Conservation (phyloP, 1,140 invertebrate genomes). For the Scaptomyza montana region DNA sequence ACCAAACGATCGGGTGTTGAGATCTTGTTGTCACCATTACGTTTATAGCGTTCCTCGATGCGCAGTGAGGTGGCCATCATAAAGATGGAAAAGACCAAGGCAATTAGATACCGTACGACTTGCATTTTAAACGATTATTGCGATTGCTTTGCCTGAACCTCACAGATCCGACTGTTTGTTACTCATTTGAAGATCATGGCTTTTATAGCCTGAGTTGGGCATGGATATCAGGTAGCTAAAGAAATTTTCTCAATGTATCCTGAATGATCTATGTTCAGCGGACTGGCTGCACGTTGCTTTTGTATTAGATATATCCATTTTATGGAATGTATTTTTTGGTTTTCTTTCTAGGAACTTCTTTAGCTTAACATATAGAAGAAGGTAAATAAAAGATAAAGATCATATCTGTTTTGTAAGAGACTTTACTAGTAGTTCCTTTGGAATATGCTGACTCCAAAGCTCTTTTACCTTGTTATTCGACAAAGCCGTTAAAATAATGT, state of each 20-base stretch:
- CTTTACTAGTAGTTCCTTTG: too few relatives aligned
- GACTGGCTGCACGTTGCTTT: not conserved
- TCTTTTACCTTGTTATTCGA: too few relatives aligned
- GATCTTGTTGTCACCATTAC: slow-evolving; percentile 54
- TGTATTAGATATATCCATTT: not conserved
- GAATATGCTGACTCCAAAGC: too few relatives aligned
- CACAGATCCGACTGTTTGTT: slow-evolving; percentile 39
- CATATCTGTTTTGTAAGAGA: too few relatives aligned
- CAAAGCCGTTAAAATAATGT: too few relatives aligned
- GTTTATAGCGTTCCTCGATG: slow-evolving; percentile 53
- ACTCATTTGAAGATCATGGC: not conserved
- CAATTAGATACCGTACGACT: slow-evolving; percentile 68
- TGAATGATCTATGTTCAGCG: not conserved
- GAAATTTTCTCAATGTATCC: not conserved
- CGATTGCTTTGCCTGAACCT: slow-evolving; percentile 8
- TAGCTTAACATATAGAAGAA: too few relatives aligned
- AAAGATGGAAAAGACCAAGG: slow-evolving; percentile 69
- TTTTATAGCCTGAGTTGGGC: slow-evolving; percentile 55
- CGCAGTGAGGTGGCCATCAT: slow-evolving; percentile 69
- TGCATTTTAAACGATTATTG: slow-evolving; percentile 57
- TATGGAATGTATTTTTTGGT: too few relatives aligned
- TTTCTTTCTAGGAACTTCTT: too few relatives aligned
- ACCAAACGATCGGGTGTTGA: slow-evolving; percentile 71
- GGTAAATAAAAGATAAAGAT: too few relatives aligned
- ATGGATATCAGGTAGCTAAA: slow-evolving; percentile 7